Base-by-base conservation (phyloP, 1,140 invertebrate species). In the Drosophila jambulina region DNA sequence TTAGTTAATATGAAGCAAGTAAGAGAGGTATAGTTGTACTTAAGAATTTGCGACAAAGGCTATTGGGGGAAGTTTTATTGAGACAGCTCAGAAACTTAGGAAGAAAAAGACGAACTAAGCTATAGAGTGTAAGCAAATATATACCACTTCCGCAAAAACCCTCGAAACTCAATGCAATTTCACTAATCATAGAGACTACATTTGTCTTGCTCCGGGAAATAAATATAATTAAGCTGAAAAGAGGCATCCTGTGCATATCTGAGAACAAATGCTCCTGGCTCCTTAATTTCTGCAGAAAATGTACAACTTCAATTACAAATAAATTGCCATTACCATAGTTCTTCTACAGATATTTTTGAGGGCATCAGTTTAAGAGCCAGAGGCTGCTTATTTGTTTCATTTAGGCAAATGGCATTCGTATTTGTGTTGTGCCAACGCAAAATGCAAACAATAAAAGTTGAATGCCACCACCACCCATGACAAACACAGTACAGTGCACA, bases 391-490 rank as follows among this genome's bases (percentile, higher is more conserved):
- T 72, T 63, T 75, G 54, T 63, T 56, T 40, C 59, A 53, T 48
- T 74, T 63, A 21, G 29, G 40, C 29, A 56, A n/a, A 45, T 67
- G 58, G 43, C 38, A 45, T 34, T 40, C 9, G 38, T 58, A 57
- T 75, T 76, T 76, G 56, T 45, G 40, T 68, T 70, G n/a, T 45
- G 29, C 34, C 9, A 72, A 27, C 68, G n/a, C 46, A 69, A 56
- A 69, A 45, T 12, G 48, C 67, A 43, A 71, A 72, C 67, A 69
- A 70, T 71, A 45, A 70, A 56, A 32, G 62, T 56, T 68, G 27
- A 43, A 70, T 68, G 63, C 38, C 29, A 56, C n/a, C 38, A 32
- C 29, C 46, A 36, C 7, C 32, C 63, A 45, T 54, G 67, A 63
- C 61, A 62, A 45, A 45, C 36, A 36, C 23, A 38, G 19, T 5